A percentile compares a stretch with the other conserved stretches of the same genome.
phyloP scores from a whole-genome alignment of 2,888 invertebrate species.

The Microplitis deprimator region DNA sequence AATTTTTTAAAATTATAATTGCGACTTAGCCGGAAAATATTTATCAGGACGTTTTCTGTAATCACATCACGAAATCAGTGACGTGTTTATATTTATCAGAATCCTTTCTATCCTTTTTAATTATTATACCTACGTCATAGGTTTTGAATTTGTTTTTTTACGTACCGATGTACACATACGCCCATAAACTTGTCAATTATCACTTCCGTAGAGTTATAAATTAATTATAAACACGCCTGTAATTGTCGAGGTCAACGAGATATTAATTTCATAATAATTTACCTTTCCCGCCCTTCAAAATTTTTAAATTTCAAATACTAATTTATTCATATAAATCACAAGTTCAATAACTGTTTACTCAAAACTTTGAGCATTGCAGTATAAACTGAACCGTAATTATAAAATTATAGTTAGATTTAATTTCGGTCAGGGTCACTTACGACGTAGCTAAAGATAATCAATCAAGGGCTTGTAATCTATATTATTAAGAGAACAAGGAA shows the following conservation, averaged over 20 bases:
- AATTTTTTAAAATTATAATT: too few relatives aligned
- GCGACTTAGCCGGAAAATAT: slow-evolving; percentile 6
- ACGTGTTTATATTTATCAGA: background rate
- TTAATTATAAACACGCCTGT: background rate
- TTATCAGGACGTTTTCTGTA: background rate
- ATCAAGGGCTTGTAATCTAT: background rate
- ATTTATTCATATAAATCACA: background rate
- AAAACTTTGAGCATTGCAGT: background rate
- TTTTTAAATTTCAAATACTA: too few relatives aligned
- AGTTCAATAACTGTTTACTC: background rate
- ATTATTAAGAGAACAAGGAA: too few relatives aligned
- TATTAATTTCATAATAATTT: background rate
- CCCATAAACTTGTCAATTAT: too few relatives aligned
- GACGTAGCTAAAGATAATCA: slow-evolving; percentile 1
- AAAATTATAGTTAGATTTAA: slow-evolving; percentile 9
- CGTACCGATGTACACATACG: too few relatives aligned
- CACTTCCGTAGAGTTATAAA: background rate
- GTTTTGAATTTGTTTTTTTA: background rate
- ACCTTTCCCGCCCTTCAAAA: too few relatives aligned
- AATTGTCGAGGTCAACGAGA: background rate
- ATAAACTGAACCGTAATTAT: slow-evolving; percentile 22
- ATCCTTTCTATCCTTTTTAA: background rate
- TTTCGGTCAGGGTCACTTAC: slow-evolving; percentile 29
- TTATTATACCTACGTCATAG: background rate
- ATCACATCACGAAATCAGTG: slow-evolving; percentile 19